phyloP scores from a whole-genome alignment of 2,888 invertebrate genomes.

The Rambutsinella grinnellia region DNA sequence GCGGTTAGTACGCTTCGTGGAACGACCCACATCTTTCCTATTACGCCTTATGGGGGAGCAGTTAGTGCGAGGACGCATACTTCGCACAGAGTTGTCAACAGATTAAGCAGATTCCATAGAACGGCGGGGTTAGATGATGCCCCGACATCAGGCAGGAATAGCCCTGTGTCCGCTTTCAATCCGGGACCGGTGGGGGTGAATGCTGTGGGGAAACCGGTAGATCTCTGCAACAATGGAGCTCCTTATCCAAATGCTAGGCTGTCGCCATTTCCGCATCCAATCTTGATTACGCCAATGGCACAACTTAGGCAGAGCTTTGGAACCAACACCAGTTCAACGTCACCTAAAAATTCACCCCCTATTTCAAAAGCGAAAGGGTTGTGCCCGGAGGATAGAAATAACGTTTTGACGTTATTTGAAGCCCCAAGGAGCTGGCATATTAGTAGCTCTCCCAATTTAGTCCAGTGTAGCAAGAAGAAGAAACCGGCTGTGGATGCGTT shows the following conservation, averaged over 20 bases:
- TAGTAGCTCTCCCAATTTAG: conserved; percentile 69
- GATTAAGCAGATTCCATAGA: conserved; percentile 93
- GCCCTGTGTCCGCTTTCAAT: conserved; percentile 72
- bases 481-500: conserved; percentile 83
- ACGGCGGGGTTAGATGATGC: conserved; percentile 86
- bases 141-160: conserved; percentile 78
- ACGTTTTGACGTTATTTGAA: conserved; percentile 86
- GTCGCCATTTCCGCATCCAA: conserved; percentile 91
- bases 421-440: conserved; percentile 81
- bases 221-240: conserved; percentile 61
- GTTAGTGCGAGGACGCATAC: conserved; percentile 94
- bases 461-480: conserved; percentile 68
- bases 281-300: conserved; percentile 83
- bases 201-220: conserved; percentile 54
- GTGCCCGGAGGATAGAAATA: conserved; percentile 77
- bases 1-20: conserved; percentile 94
- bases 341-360: conserved; percentile 63
- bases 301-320: conserved; percentile 78
- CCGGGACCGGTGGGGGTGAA: conserved; percentile 45
- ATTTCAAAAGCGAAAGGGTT: conserved; percentile 62
- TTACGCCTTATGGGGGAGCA: conserved; percentile 95
- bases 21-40: conserved; percentile 97
- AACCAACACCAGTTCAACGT: conserved; percentile 47
- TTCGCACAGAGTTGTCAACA: conserved; percentile 93
- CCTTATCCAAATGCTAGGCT: conserved; percentile 83